These are phyloP conservation scores for Coracias cyanogaster DNA, from an alignment of 2,797 vertebrate genomes.

Conservation along the genomic window DNA sequence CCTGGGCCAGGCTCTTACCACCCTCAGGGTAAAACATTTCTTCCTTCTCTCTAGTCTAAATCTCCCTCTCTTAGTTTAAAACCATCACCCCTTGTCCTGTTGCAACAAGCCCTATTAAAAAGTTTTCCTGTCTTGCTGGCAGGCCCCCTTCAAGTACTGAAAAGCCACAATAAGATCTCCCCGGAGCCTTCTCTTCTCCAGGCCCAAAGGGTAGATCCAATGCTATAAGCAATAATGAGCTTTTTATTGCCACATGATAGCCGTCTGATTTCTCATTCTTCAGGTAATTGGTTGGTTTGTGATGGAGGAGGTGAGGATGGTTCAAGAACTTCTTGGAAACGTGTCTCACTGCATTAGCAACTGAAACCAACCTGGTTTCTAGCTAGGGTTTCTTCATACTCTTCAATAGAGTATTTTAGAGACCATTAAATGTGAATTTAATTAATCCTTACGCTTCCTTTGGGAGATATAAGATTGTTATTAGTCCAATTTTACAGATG, in stretches of 20 bases:
- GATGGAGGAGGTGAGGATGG: neutral
- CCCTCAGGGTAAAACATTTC: too few relatives aligned
- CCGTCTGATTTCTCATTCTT: neutral
- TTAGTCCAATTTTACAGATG: slow-evolving; percentile 7
- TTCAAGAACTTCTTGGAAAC: slow-evolving; percentile 27
- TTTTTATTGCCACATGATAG: neutral
- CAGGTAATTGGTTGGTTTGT: neutral
- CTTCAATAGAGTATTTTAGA: neutral
- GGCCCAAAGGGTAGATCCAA: neutral
- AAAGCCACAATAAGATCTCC: too few relatives aligned
- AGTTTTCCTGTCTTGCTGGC: too few relatives aligned
- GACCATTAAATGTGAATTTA: slow-evolving; percentile 41
- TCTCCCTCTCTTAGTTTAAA: too few relatives aligned
- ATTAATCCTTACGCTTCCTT: slow-evolving; percentile 42
- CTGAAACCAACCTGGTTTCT: neutral
- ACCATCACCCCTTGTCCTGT: too few relatives aligned
- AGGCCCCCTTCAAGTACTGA: too few relatives aligned
- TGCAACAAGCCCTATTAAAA: too few relatives aligned
- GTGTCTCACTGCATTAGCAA: neutral
- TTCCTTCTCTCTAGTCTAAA: too few relatives aligned
- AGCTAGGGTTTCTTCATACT: neutral
- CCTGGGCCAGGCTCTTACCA: too few relatives aligned
- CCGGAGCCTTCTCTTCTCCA: neutral
- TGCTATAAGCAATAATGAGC: neutral
- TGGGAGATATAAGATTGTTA: neutral